Evolutionary conservation across 2,888 invertebrate genomes (phyloP).

Genomic region (Helobdella robusta): DNA sequence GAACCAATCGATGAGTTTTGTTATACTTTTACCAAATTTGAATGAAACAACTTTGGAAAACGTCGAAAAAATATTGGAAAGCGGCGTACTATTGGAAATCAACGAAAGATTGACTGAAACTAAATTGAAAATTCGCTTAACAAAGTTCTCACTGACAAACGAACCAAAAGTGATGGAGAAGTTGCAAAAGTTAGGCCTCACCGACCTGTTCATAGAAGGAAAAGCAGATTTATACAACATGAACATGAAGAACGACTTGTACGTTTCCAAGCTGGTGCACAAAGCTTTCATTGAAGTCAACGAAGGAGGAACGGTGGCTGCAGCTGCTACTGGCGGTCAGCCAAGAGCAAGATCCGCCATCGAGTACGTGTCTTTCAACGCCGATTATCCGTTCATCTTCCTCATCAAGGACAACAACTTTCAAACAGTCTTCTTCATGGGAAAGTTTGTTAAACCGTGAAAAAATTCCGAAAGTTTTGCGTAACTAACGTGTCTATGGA

Average conservation of each 20-base stretch:
- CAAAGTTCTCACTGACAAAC: slow-evolving; percentile 33
- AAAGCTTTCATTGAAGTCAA: slow-evolving; percentile 43
- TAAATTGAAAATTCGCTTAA: slow-evolving; percentile 31
- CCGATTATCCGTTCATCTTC: slow-evolving; percentile 34
- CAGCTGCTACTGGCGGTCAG: slow-evolving; percentile 37
- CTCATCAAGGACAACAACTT: slow-evolving; percentile 31
- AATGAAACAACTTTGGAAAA: slow-evolving; percentile 5
- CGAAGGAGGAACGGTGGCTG: slow-evolving; percentile 39
- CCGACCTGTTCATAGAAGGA: slow-evolving; percentile 33
- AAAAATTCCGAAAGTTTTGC: too few relatives aligned
- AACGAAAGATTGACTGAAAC: slow-evolving; percentile 20
- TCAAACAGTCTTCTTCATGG: too few relatives aligned
- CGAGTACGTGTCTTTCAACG: slow-evolving; percentile 22
- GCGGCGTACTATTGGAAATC: slow-evolving; percentile 17
- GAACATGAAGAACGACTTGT: slow-evolving; percentile 35
- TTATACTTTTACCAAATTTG: slow-evolving; percentile 19
- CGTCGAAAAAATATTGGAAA: too few relatives aligned
- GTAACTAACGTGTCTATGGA: too few relatives aligned
- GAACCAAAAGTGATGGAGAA: slow-evolving; percentile 28
- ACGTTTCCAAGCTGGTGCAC: slow-evolving; percentile 41
- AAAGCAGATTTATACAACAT: slow-evolving; percentile 43
- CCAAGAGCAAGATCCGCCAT: too few relatives aligned
- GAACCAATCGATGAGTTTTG: not conserved
- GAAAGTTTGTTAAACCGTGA: too few relatives aligned
- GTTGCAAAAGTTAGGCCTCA: slow-evolving; percentile 31